Conservation (phyloP, 2,888 invertebrate genomes). For the Netelia inedita region DNA sequence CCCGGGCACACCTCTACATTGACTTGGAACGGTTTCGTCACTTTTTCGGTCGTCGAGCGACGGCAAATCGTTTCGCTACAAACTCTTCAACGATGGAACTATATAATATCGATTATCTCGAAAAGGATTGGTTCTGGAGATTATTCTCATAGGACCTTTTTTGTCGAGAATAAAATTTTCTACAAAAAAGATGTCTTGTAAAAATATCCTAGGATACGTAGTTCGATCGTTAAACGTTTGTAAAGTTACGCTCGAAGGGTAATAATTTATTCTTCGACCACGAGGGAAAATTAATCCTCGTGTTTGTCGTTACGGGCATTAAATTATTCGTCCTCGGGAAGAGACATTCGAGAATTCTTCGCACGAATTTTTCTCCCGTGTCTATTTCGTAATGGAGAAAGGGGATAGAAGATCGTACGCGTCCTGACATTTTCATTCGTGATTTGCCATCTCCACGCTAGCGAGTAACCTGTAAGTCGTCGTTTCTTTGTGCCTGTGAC, state of each 20-base stretch:
- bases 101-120: not conserved
- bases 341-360: not conserved
- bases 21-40: no score
- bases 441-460: constrained; percentile 54
- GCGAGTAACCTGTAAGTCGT: constrained; percentile 14
- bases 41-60: no score
- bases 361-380: not conserved
- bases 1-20: no score
- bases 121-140: not conserved
- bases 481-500: constrained; percentile 62
- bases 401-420: constrained; percentile 62
- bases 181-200: not conserved
- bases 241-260: not conserved
- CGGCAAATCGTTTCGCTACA: not conserved
- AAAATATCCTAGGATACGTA: not conserved
- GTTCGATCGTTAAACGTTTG: not conserved
- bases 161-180: not conserved
- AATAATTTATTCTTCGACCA: no score
- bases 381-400: constrained; percentile 67
- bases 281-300: no score
- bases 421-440: constrained; percentile 64
- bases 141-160: not conserved
- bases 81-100: not conserved
- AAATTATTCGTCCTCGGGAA: not conserved
- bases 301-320: not conserved